Evolutionary conservation across 2,797 vertebrate genomes (phyloP).

Genomic region (Amphiprion clarkii): DNA sequence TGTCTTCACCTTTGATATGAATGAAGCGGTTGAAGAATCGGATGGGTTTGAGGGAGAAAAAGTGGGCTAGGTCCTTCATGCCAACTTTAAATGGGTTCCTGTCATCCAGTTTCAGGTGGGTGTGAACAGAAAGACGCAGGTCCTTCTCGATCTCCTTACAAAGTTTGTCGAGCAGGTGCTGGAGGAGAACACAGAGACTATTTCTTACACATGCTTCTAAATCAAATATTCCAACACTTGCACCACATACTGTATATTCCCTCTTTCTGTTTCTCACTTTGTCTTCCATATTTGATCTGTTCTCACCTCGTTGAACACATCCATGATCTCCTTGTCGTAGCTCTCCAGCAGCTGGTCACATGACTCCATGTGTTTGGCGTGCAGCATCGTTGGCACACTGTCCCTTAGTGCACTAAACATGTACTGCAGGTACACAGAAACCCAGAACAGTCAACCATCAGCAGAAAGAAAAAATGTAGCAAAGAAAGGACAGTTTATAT

Average conservation of each 20-base stretch:
- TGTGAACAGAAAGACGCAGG: constrained; percentile 96
- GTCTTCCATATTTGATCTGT: constrained; percentile 10
- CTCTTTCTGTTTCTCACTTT: not conserved
- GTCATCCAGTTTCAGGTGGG: constrained; percentile 97
- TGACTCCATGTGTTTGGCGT: constrained; percentile 94
- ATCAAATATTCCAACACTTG: too few relatives aligned
- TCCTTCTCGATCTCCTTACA: constrained; percentile 99
- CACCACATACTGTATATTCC: too few relatives aligned
- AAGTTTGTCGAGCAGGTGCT: constrained; percentile 96
- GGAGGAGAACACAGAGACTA: constrained; percentile 33
- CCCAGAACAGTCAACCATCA: constrained; percentile 5
- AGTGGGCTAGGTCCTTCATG: constrained; percentile 97
- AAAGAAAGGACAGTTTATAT: not conserved
- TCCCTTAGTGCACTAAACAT: constrained; percentile 98
- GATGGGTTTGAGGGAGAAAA: constrained; percentile 96
- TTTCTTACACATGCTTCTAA: too few relatives aligned
- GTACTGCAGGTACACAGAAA: constrained; percentile 84
- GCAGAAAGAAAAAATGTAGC: not conserved
- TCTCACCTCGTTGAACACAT: constrained; percentile 94
- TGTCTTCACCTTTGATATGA: constrained; percentile 93
- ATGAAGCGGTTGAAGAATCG: constrained; percentile 98
- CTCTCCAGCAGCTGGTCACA: constrained; percentile 91
- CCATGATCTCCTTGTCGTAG: constrained; percentile 97
- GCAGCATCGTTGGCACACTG: constrained; percentile 94
- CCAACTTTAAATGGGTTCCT: constrained; percentile 98